phyloP scores from a whole-genome alignment of 2,113 vertebrate species.

The Terrapene triunguis region DNA sequence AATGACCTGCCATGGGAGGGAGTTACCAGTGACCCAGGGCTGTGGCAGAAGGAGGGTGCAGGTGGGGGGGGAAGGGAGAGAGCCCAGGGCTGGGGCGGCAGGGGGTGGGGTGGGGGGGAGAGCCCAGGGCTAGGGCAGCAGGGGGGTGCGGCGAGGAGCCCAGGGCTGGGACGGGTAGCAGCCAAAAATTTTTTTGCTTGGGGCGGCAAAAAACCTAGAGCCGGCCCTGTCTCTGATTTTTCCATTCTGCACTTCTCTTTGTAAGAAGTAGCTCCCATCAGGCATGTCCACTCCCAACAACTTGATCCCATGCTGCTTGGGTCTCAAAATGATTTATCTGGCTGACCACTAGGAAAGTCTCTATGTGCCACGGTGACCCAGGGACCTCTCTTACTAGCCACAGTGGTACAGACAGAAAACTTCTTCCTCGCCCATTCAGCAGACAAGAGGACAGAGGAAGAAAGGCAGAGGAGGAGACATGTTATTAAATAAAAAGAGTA shows the following conservation, averaged over 20 bases:
- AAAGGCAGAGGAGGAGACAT: background rate
- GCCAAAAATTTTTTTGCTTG: too few species aligned
- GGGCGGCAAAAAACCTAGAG: too few species aligned
- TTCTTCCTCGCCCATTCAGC: background rate
- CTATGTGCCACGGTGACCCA: background rate
- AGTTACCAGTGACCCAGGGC: too few species aligned
- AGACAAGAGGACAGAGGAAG: background rate
- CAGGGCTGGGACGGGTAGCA: too few species aligned
- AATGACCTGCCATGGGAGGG: too few species aligned
- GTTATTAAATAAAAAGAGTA: background rate
- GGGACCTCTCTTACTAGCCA: background rate
- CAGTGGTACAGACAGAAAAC: background rate
- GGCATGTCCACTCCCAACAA: background rate
- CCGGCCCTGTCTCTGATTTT: background rate
- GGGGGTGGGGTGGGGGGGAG: too few species aligned
- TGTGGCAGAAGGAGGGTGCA: too few species aligned
- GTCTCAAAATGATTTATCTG: background rate
- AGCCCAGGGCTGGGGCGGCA: too few species aligned
- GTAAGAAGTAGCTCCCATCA: accelerated
- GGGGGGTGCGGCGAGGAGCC: too few species aligned
- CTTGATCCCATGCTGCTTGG: too few species aligned
- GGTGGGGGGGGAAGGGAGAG: too few species aligned
- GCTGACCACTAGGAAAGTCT: background rate
- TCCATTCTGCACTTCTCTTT: accelerated
- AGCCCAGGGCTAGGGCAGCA: too few species aligned